Evolutionary conservation across 2,888 invertebrate genomes (phyloP).

Genomic region (Harpalus rubripes): DNA sequence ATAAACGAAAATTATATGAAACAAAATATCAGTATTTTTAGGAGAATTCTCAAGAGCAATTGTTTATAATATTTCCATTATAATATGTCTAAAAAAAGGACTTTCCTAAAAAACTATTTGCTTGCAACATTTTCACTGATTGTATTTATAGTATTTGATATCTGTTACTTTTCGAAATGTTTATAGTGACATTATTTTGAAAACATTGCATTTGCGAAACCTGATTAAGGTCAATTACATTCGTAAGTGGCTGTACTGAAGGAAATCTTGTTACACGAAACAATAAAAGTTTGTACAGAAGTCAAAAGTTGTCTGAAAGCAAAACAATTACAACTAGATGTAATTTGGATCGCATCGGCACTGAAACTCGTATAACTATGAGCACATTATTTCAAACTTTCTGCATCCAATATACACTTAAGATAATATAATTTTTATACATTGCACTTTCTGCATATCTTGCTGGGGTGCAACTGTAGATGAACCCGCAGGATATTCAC

Average conservation of each 20-base stretch:
- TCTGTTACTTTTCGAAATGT: too few relatives aligned
- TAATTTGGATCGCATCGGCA: slow-evolving; percentile 24
- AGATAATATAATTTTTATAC: slow-evolving; percentile 33
- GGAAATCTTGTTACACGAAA: slow-evolving; percentile 40
- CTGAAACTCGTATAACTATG: slow-evolving; percentile 32
- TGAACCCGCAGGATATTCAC: not conserved
- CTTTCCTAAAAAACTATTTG: too few relatives aligned
- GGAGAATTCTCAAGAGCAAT: too few relatives aligned
- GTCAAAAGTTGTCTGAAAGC: slow-evolving; percentile 33
- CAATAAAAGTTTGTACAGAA: slow-evolving; percentile 46
- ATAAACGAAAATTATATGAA: too few relatives aligned
- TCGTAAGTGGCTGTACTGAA: slow-evolving; percentile 25
- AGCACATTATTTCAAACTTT: slow-evolving; percentile 48
- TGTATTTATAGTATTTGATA: too few relatives aligned
- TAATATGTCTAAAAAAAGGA: too few relatives aligned
- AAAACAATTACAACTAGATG: slow-evolving; percentile 47
- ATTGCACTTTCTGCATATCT: not conserved
- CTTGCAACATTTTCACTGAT: too few relatives aligned
- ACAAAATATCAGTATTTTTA: too few relatives aligned
- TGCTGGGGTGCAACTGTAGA: not conserved
- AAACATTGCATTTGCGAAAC: slow-evolving; percentile 1
- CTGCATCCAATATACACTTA: slow-evolving; percentile 57
- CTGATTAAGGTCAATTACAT: slow-evolving; percentile 32
- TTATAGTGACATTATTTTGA: not conserved
- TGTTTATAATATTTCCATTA: too few relatives aligned